Base-by-base conservation (phyloP, 2,888 invertebrate genomes). In the Teinopalpus imperialis region DNA sequence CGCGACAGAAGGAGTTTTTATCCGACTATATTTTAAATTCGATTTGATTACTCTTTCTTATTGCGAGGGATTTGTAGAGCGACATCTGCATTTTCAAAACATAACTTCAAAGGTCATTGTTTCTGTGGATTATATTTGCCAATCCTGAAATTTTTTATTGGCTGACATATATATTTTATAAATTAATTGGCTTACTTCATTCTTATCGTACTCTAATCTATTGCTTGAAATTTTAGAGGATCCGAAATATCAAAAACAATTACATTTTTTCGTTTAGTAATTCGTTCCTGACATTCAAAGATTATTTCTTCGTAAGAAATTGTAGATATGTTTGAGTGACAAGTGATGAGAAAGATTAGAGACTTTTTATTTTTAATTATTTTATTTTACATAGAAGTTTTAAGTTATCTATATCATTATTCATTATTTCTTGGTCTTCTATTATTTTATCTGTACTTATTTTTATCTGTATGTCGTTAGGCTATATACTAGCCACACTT, bases 61-160 rank as follows among this genome's bases (percentile, higher is more conserved):
- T 27, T 27, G 3, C 26, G 27, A 27, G 12, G 27, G 5, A 27
- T 12, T 10, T 12, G 27, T 9, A 27, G 10, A 2, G 10, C 27
- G 27, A 27, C 6, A 9, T 27, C 27, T 27, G 12, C 27, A 27
- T 27, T 27, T 27, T 27, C 10, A 27, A 27, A 27, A 27, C 27
- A 27, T 12, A 27, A 5, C 7, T 27, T 27, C 12, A 27, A 4
- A 12, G 27, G 27, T 27, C 27, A 6, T 27, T 9, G 27, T 27
- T 27, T 27, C 27, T 27, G 10, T 12, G 10, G 27, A 6, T 27
- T 27, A 12, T 27, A 27, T 27, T 27, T 27, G 6, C 10, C 10
- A 27, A 27, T 27, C 10, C 12, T 10, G 10, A 27, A 27, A 1
- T 12, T 27, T 12, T 27, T 27, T 27, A 27, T 10, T 13, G 12